Evolutionary conservation across 2,888 invertebrate species (phyloP), one percentile per base, ranked within the genome.

Genomic region (Gari tellinella): DNA sequence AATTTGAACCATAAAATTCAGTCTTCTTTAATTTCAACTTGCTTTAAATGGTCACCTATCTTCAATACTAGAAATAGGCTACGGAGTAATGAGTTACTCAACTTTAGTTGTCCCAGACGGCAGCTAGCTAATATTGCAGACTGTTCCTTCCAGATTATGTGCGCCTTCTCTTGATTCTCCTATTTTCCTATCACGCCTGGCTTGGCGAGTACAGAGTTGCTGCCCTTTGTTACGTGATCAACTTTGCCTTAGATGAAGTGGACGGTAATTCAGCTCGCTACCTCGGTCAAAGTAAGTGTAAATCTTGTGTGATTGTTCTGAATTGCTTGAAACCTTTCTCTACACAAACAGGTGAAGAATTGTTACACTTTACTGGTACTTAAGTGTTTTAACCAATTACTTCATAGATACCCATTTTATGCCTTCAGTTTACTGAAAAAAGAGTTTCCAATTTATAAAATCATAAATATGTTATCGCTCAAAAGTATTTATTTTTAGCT

Each of bases 241-340:
- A 55, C 51, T 61, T 67, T 19, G 62, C 53, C 1, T 45, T 73
- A 14, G 72, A 73, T 51, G 72, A 73, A 43, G 3, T 73, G 7
- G 72, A 73, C 37, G 72, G 72, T 10, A 58, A 67, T 37, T 31
- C 31, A 8, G 72, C 72, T 12, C 43, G 72, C 19, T 58, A 46
- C 45, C 41, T 73, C 0, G 58, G 53, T 40, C 72, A 73, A 53
- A 73, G 72, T 73, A 67, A 52, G 55, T 51, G 17, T 40, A 8
- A 49, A 8, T 43, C 4, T 43, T 43, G 7, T 43, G 43, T 43
- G 15, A 43, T 14, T 43, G 14, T 43, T 43, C n/a, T n/a, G n/a
- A n/a, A n/a, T n/a, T n/a, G n/a, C n/a, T n/a, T n/a, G n/a, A n/a
- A n/a, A n/a, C n/a, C n/a, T n/a, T n/a, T n/a, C n/a, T n/a, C n/a